These are phyloP conservation scores for Platycheirus rosarum DNA, from an alignment of 2,888 invertebrate species.

Conservation along the genomic window DNA sequence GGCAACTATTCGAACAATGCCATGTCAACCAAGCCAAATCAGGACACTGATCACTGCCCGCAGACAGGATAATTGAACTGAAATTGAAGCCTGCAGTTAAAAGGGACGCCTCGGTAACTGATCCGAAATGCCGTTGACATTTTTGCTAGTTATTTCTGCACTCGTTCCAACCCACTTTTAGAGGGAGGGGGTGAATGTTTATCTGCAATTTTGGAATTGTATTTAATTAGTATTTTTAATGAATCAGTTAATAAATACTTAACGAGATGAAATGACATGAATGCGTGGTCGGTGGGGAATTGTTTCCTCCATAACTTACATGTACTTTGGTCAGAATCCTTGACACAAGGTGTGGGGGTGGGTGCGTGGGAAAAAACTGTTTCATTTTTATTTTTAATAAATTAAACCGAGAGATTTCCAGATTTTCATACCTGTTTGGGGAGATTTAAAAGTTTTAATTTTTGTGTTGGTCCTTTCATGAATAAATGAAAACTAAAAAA, in stretches of 20 bases:
- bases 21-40: background rate
- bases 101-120: background rate
- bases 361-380: background rate
- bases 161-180: background rate
- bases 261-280: background rate
- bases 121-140: background rate
- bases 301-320: conserved; percentile 8
- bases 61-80: conserved; percentile 43
- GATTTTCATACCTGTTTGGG: conserved; percentile 3
- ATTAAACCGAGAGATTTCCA: background rate
- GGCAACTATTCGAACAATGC: conserved; percentile 2
- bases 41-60: conserved; percentile 27
- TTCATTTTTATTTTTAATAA: conserved; percentile 1
- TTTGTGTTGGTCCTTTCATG: conserved; percentile 4
- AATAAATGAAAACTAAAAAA: conserved; percentile 27
- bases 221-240: conserved; percentile 21
- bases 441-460: conserved; percentile 5
- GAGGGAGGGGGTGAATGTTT: background rate
- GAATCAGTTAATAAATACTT: conserved; percentile 22
- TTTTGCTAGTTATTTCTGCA: background rate
- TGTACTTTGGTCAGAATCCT: conserved; percentile 2
- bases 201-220: background rate
- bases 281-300: background rate
- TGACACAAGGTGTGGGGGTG: background rate
- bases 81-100: conserved; percentile 8